Conservation (phyloP, 2,888 invertebrate genomes). For the Chrysodeixis includens region DNA sequence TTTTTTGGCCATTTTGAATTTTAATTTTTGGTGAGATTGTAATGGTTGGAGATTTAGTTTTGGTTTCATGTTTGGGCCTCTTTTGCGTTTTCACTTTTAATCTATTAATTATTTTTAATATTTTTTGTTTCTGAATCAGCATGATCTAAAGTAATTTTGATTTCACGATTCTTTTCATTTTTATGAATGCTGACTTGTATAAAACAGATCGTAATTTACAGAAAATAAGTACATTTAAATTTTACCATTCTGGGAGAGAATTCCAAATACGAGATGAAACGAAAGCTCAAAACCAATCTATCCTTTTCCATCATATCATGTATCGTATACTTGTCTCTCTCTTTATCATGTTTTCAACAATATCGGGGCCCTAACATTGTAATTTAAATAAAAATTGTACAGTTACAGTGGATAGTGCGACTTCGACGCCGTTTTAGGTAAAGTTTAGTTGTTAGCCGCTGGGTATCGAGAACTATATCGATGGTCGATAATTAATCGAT, state of each 20-base stretch:
- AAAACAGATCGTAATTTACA: too few relatives aligned
- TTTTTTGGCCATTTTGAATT: background rate
- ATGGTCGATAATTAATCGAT: constrained; percentile 38
- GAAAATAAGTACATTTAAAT: too few relatives aligned
- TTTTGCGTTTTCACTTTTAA: too few relatives aligned
- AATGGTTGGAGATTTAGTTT: constrained; percentile 1
- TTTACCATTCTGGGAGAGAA: background rate
- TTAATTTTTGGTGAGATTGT: background rate
- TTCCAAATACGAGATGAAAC: background rate
- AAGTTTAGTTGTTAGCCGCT: constrained; percentile 59
- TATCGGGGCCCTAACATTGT: constrained; percentile 44
- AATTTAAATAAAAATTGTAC: constrained; percentile 53
- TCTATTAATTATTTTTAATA: too few relatives aligned
- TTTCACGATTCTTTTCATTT: too few relatives aligned
- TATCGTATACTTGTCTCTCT: background rate
- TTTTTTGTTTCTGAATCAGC: too few relatives aligned
- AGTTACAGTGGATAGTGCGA: constrained; percentile 57
- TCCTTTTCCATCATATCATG: background rate
- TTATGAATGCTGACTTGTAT: too few relatives aligned
- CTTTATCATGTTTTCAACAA: constrained; percentile 12
- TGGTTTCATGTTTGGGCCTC: background rate
- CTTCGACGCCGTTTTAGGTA: constrained; percentile 54
- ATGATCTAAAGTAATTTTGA: too few relatives aligned
- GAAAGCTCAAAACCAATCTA: background rate
- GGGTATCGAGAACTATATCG: constrained; percentile 35